Evolutionary conservation across 2,888 invertebrate genomes (phyloP).

Genomic region (Aphodius sticticus): DNA sequence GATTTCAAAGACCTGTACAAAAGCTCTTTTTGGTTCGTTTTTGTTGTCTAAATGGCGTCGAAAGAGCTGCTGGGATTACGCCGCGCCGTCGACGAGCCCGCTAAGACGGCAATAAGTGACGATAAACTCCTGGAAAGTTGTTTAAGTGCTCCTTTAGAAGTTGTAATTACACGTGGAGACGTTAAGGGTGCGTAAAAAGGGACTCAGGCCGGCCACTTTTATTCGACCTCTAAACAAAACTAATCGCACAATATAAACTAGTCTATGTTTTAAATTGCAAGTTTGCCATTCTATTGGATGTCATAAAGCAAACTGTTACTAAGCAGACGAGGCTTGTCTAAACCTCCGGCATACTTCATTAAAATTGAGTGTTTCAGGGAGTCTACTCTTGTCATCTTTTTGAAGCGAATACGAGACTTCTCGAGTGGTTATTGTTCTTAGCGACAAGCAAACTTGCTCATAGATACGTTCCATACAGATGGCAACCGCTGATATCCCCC

Average conservation of each 20-base stretch:
- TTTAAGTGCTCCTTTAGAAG: not conserved
- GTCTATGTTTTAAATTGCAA: slow-evolving; percentile 11
- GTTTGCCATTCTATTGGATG: slow-evolving; percentile 23
- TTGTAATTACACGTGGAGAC: not conserved
- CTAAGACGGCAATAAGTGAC: not conserved
- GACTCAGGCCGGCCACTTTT: not conserved
- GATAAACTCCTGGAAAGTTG: not conserved
- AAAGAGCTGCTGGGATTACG: not conserved
- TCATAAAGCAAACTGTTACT: too few species aligned
- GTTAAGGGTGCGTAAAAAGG: not conserved
- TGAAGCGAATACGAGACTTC: too few species aligned
- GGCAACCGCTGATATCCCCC: too few species aligned
- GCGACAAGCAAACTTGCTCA: too few species aligned
- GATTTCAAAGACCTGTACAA: not conserved
- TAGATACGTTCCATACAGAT: too few species aligned
- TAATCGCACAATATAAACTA: slow-evolving; percentile 21
- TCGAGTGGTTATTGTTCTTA: too few species aligned
- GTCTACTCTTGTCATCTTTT: too few species aligned
- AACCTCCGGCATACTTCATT: too few species aligned
- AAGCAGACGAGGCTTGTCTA: too few species aligned
- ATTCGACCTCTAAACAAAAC: slow-evolving; percentile 23
- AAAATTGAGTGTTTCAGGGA: too few species aligned
- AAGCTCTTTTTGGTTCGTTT: not conserved
- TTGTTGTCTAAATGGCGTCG: not conserved
- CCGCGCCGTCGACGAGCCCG: not conserved